phyloP scores from a whole-genome alignment of 2,113 vertebrate genomes.

The Vanacampus margaritifer region DNA sequence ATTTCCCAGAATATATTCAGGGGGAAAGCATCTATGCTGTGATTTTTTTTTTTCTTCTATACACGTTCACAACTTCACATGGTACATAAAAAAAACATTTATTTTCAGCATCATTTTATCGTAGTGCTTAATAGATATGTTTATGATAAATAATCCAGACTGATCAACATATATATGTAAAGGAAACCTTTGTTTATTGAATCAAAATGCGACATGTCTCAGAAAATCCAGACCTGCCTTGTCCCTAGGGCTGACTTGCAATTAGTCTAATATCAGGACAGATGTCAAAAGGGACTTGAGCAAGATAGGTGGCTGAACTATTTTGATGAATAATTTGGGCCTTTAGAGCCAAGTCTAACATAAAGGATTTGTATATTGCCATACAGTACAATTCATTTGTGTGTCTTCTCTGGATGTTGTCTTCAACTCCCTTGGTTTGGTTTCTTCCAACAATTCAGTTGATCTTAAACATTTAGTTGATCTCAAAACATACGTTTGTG shows the following conservation, averaged over 20 bases:
- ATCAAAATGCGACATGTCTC: background rate
- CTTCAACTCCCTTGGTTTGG: constrained; percentile 18
- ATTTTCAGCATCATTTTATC: constrained; percentile 34
- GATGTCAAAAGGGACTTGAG: constrained; percentile 17
- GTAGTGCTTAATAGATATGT: constrained; percentile 37
- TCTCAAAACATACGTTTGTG: constrained; percentile 7
- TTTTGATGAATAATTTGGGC: constrained; percentile 19
- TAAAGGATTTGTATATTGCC: constrained; percentile 57
- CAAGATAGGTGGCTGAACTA: constrained; percentile 20
- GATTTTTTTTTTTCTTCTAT: constrained; percentile 16
- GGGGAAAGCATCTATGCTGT: constrained; percentile 55
- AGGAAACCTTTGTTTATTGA: constrained; percentile 14
- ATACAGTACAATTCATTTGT: constrained; percentile 32
- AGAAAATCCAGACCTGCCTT: constrained; percentile 15
- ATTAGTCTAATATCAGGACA: constrained; percentile 24
- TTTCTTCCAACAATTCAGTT: constrained; percentile 33
- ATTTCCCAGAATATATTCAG: constrained; percentile 43
- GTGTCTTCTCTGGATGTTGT: constrained; percentile 30
- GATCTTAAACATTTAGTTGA: constrained; percentile 1
- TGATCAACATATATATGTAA: constrained; percentile 34
- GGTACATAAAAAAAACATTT: constrained; percentile 55
- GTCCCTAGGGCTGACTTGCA: constrained; percentile 14
- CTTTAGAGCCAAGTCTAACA: constrained; percentile 14
- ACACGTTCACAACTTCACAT: constrained; percentile 31
- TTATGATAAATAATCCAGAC: constrained; percentile 47